These are phyloP conservation scores for Hydriomena furcata DNA, from an alignment of 2,888 invertebrate genomes.

Conservation along the genomic window DNA sequence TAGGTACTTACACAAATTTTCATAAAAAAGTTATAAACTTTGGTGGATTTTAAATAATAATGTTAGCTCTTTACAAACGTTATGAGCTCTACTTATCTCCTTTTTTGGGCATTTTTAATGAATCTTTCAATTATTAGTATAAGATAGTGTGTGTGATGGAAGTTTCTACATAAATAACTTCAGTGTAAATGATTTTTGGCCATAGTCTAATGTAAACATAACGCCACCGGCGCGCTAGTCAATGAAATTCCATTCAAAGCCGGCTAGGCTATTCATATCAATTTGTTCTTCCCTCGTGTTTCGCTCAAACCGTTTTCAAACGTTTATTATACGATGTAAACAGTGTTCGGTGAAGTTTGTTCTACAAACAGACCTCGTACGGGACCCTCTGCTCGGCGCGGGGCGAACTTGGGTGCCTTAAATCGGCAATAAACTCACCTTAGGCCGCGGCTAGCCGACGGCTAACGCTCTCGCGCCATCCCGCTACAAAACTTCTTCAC, in stretches of 20 bases:
- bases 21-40: too few species aligned
- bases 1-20: too few species aligned
- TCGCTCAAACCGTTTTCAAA: slow-evolving; percentile 47
- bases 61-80: too few species aligned
- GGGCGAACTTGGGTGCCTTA: slow-evolving; percentile 68
- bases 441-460: slow-evolving; percentile 77
- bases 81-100: too few species aligned
- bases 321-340: slow-evolving; percentile 45
- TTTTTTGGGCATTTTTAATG: too few species aligned
- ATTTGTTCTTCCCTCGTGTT: slow-evolving; percentile 37
- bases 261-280: slow-evolving; percentile 50
- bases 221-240: slow-evolving; percentile 23
- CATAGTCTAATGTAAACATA: slow-evolving; percentile 10
- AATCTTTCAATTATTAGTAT: background rate
- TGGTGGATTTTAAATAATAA: too few species aligned
- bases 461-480: slow-evolving; percentile 74
- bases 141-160: too few species aligned
- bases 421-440: slow-evolving; percentile 82
- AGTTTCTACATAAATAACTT: too few species aligned
- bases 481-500: slow-evolving; percentile 76
- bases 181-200: background rate
- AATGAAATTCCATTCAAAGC: slow-evolving; percentile 29
- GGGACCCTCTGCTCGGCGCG: slow-evolving; percentile 60
- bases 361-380: slow-evolving; percentile 60
- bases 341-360: slow-evolving; percentile 70